Evolutionary conservation across 2,113 vertebrate genomes (phyloP).

Genomic region (Paradoxurus hermaphroditus): DNA sequence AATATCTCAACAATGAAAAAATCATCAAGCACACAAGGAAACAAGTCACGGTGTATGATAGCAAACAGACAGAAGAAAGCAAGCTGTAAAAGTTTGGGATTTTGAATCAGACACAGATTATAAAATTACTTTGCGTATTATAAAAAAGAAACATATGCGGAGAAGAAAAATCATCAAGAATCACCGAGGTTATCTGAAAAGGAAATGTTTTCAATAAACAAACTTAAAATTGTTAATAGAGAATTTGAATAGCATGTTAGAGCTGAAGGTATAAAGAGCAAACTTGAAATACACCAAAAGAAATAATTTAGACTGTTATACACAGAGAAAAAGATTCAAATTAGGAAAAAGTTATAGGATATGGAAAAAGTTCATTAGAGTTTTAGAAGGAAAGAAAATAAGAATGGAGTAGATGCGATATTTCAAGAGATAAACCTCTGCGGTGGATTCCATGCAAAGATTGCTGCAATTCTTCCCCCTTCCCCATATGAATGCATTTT

Average conservation of each 20-base stretch:
- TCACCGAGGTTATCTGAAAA: neutral
- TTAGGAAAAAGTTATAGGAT: neutral
- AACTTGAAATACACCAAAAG: neutral
- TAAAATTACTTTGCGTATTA: neutral
- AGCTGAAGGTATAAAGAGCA: neutral
- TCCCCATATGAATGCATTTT: neutral
- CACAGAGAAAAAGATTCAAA: neutral
- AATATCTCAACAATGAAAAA: neutral
- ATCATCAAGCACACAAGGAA: neutral
- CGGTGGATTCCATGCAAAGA: neutral
- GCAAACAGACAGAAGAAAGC: neutral
- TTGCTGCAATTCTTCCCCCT: neutral
- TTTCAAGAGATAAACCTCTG: neutral
- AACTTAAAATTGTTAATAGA: neutral
- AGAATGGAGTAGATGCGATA: neutral
- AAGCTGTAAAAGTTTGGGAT: neutral
- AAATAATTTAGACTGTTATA: neutral
- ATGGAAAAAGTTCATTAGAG: neutral
- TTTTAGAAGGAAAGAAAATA: neutral
- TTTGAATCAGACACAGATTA: neutral
- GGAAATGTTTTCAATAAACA: neutral
- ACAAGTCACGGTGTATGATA: neutral
- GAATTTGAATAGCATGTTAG: neutral
- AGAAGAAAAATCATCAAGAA: neutral
- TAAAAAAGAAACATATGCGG: neutral